Percentiles rank a stretch among this genome's conserved stretches.
Conservation (phyloP, 2,113 vertebrate genomes). For the Aix galericulata region DNA sequence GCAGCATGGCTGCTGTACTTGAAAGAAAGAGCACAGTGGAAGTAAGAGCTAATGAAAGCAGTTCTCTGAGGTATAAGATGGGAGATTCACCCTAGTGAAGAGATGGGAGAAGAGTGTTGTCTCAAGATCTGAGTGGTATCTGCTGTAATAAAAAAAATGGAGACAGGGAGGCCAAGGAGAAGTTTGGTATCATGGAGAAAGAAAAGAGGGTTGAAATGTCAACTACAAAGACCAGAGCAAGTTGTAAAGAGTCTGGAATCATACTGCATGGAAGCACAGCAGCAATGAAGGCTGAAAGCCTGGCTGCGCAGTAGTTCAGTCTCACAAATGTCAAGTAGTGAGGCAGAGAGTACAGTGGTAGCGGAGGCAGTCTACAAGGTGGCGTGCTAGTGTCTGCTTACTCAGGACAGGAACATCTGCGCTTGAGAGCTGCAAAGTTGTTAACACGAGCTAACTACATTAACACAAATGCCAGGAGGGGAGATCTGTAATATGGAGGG, state of each 20-base stretch:
- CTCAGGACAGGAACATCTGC: neutral
- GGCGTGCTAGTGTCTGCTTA: neutral
- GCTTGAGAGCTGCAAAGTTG: neutral
- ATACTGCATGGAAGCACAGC: neutral
- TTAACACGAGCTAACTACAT: neutral
- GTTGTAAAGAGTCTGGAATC: neutral
- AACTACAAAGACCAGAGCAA: neutral
- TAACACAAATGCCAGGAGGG: neutral
- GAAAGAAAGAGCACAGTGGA: neutral
- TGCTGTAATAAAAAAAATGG: neutral
- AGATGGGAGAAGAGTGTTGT: neutral
- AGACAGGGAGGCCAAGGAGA: neutral
- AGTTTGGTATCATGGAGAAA: neutral
- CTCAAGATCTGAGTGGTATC: neutral
- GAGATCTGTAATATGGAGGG: neutral
- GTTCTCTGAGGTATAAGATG: fast-evolving
- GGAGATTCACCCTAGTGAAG: neutral
- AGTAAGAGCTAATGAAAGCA: neutral
- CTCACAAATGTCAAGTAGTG: neutral
- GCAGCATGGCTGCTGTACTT: neutral
- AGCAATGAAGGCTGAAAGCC: neutral
- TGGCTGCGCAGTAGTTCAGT: neutral
- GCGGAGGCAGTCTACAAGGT: neutral
- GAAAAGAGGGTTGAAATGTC: neutral
- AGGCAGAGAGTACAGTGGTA: neutral